Conservation (phyloP, 2,888 invertebrate species). For the Exocentrus adspersus region DNA sequence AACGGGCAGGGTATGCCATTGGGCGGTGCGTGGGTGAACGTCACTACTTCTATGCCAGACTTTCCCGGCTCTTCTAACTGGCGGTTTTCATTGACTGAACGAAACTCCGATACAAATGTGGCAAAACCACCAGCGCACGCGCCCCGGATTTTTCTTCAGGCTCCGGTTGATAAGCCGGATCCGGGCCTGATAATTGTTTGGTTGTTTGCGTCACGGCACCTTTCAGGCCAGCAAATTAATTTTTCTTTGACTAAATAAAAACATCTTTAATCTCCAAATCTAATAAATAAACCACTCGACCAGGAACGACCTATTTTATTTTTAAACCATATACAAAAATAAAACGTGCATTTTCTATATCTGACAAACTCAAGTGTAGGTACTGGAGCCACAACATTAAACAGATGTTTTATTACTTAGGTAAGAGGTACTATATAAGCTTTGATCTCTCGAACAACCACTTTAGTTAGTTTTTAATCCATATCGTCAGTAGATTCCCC, state of each 20-base stretch:
- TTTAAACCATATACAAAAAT: constrained; percentile 14
- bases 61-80: constrained; percentile 40
- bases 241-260: not conserved
- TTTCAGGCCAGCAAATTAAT: not conserved
- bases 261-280: too few species aligned
- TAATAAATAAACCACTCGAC: too few species aligned
- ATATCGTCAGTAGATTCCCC: constrained; percentile 63
- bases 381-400: not conserved
- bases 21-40: constrained; percentile 52
- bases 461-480: constrained; percentile 46
- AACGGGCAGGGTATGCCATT: constrained; percentile 57
- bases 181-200: constrained; percentile 7
- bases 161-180: constrained; percentile 33
- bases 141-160: constrained; percentile 36
- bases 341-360: constrained; percentile 5
- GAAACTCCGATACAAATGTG: constrained; percentile 38
- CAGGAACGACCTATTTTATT: not conserved
- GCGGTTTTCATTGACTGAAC: constrained; percentile 45
- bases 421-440: too few species aligned
- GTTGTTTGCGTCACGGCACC: not conserved
- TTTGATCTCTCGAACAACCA: not conserved
- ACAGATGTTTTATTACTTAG: too few species aligned
- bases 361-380: not conserved
- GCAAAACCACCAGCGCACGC: constrained; percentile 44
- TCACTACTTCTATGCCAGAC: constrained; percentile 43